phyloP scores from a whole-genome alignment of 2,113 vertebrate genomes.

The Sander vitreus region DNA sequence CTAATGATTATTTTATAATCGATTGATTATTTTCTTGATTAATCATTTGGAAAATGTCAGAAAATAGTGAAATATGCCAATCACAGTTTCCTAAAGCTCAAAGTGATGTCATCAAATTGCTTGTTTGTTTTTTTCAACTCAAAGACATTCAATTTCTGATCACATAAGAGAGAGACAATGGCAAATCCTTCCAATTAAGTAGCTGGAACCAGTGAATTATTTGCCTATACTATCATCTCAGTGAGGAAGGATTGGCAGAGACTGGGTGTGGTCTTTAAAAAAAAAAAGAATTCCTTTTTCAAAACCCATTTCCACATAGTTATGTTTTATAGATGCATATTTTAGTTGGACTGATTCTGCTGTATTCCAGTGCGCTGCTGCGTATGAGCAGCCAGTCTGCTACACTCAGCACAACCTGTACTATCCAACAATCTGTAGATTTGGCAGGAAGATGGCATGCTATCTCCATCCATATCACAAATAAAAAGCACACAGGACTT shows the following conservation, averaged over 20 bases:
- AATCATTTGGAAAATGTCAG: background rate
- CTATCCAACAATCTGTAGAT: constrained; percentile 59
- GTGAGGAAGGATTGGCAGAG: constrained; percentile 22
- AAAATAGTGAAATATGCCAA: background rate
- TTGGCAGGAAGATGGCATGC: constrained; percentile 62
- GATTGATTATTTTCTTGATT: background rate
- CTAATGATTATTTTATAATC: background rate
- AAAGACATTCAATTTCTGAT: background rate
- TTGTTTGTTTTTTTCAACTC: background rate
- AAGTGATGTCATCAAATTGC: background rate
- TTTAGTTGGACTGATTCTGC: constrained; percentile 37
- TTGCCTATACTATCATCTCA: constrained; percentile 17
- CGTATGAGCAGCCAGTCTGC: constrained; percentile 46
- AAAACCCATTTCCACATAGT: constrained; percentile 44
- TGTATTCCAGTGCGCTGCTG: constrained; percentile 18
- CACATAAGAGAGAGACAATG: background rate
- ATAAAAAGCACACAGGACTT: constrained; percentile 6
- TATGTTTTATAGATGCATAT: constrained; percentile 58
- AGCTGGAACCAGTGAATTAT: background rate
- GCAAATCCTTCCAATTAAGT: background rate
- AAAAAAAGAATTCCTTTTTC: constrained; percentile 29
- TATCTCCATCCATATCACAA: constrained; percentile 19
- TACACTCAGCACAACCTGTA: constrained; percentile 53
- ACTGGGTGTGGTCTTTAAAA: constrained; percentile 20
- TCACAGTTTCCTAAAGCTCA: background rate